These are phyloP conservation scores for Mohoua ochrocephala DNA, from an alignment of 2,113 vertebrate species.

Conservation along the genomic window DNA sequence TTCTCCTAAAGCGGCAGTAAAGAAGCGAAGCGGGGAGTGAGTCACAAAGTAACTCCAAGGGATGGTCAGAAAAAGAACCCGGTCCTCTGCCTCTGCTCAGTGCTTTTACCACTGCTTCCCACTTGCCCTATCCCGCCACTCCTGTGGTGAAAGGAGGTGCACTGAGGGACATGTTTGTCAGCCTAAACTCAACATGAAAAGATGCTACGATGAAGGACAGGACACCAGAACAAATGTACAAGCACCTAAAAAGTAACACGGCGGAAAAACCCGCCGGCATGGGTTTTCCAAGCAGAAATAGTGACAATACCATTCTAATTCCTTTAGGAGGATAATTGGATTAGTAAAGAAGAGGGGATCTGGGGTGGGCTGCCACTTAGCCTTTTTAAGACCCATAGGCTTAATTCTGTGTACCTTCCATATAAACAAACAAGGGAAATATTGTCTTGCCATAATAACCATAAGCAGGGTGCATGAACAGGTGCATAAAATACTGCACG, in stretches of 20 bases:
- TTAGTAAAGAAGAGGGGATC: background rate
- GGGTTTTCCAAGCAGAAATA: background rate
- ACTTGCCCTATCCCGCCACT: background rate
- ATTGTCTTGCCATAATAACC: background rate
- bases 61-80: background rate
- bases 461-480: background rate
- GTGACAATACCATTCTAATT: background rate
- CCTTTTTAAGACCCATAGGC: background rate
- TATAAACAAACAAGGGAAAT: background rate
- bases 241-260: background rate
- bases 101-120: background rate
- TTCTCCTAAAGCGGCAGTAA: background rate
- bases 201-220: background rate
- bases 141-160: background rate
- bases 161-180: fast-evolving
- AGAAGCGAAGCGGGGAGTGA: background rate
- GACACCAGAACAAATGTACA: background rate
- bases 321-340: background rate
- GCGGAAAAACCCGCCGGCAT: background rate
- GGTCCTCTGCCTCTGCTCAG: background rate
- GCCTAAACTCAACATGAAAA: background rate
- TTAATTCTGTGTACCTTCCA: background rate
- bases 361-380: background rate
- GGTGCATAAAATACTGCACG: background rate
- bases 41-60: background rate